These are phyloP conservation scores for Diachrysia chrysitis DNA, from an alignment of 2,888 invertebrate species.

Conservation along the genomic window DNA sequence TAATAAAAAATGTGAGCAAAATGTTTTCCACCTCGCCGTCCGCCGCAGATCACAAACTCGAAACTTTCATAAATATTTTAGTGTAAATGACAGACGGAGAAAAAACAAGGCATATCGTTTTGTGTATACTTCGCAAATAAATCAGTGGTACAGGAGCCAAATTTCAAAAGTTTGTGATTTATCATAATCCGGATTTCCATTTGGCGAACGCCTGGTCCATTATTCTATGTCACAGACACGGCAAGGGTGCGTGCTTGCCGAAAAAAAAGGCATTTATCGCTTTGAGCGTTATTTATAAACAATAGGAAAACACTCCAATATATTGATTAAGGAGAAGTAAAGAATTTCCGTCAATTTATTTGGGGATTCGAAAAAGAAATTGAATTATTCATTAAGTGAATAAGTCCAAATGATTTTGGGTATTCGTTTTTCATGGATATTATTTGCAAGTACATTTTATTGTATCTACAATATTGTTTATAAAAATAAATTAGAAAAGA, in stretches of 20 bases:
- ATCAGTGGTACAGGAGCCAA: constrained; percentile 83
- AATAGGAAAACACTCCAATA: constrained; percentile 46
- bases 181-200: constrained; percentile 88
- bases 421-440: background rate
- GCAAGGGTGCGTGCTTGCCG: constrained; percentile 83
- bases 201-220: constrained; percentile 85
- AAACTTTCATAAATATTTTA: constrained; percentile 52
- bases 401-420: background rate
- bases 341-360: constrained; percentile 10
- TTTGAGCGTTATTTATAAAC: constrained; percentile 49
- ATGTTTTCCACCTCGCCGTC: constrained; percentile 20
- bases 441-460: background rate
- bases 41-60: constrained; percentile 22
- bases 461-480: no score
- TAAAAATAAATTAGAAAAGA: no score
- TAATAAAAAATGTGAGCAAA: background rate
- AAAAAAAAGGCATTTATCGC: constrained; percentile 70
- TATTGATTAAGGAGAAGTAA: constrained; percentile 35
- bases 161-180: constrained; percentile 88
- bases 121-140: constrained; percentile 81
- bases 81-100: constrained; percentile 58
- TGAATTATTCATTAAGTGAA: background rate
- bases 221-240: constrained; percentile 87
- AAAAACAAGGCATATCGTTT: constrained; percentile 75
- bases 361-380: background rate